phyloP scores from a whole-genome alignment of 1,140 invertebrate genomes.

The Dinoponera quadriceps region DNA sequence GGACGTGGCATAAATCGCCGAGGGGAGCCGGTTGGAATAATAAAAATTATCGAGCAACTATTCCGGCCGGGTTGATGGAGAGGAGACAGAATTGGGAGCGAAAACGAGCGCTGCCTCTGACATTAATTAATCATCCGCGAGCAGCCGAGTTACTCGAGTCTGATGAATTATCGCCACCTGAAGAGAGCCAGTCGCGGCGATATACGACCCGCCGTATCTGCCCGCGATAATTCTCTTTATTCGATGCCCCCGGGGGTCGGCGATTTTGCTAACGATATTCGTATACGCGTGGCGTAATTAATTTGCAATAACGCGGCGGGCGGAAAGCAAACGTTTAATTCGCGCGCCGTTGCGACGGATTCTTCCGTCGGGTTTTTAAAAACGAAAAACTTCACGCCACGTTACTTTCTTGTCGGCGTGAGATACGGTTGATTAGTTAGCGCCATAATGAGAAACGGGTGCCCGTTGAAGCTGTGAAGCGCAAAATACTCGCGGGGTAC shows the following conservation, averaged over 20 bases:
- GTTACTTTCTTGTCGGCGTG: not conserved
- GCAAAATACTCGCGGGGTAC: not conserved
- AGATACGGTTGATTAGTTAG: slow-evolving; percentile 22
- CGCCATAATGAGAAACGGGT: not conserved
- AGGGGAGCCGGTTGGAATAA: not conserved
- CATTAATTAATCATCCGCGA: slow-evolving; percentile 71
- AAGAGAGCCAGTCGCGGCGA: slow-evolving; percentile 56
- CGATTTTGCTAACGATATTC: slow-evolving; percentile 52
- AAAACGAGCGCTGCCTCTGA: slow-evolving; percentile 44
- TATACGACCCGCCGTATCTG: slow-evolving; percentile 56
- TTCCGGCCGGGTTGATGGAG: slow-evolving; percentile 27
- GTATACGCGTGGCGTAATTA: slow-evolving; percentile 35
- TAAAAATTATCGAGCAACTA: slow-evolving; percentile 43
- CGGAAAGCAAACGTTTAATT: slow-evolving; percentile 21
- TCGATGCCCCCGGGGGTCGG: slow-evolving; percentile 11
- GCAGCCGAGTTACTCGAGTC: slow-evolving; percentile 66
- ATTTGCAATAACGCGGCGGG: slow-evolving; percentile 1
- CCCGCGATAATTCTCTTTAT: slow-evolving; percentile 47
- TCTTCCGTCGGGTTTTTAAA: slow-evolving; percentile 4
- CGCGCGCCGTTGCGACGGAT: not conserved
- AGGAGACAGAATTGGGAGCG: slow-evolving; percentile 28
- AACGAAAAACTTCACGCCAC: not conserved
- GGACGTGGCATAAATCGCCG: slow-evolving; percentile 37
- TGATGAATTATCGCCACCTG: slow-evolving; percentile 73
- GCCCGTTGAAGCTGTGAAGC: not conserved